Evolutionary conservation across 2,797 vertebrate species (phyloP).

Genomic region (Oceanodroma leucorhoa): DNA sequence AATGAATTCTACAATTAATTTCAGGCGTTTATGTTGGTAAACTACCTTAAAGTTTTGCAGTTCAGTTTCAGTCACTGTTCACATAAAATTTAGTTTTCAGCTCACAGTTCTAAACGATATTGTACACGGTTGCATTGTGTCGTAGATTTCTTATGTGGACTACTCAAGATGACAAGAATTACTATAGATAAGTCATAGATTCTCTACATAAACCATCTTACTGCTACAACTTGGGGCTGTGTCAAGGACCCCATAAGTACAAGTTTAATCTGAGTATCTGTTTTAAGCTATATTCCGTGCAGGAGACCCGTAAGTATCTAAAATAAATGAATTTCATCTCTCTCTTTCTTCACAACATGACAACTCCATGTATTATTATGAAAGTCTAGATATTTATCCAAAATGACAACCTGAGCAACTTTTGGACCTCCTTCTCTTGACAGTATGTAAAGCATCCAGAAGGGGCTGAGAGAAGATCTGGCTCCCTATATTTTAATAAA

Average conservation of each 20-base stretch:
- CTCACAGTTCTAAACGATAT: not conserved
- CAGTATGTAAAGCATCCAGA: not conserved
- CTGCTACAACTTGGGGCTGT: not conserved
- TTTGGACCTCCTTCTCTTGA: not conserved
- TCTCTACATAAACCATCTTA: not conserved
- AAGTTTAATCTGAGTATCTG: not conserved
- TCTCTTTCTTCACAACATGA: not conserved
- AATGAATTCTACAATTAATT: not conserved
- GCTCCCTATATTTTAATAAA: not conserved
- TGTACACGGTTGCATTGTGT: too few species aligned
- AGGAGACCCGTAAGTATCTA: not conserved
- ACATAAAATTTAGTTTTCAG: not conserved
- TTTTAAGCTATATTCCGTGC: not conserved
- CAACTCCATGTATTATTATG: not conserved
- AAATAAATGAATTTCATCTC: not conserved
- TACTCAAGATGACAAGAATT: not conserved
- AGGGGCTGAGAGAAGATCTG: not conserved
- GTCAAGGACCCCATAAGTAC: not conserved
- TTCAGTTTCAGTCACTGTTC: not conserved
- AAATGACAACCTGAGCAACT: not conserved
- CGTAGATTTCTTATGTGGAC: not conserved
- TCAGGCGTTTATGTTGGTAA: not conserved
- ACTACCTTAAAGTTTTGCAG: not conserved
- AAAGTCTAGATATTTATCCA: not conserved
- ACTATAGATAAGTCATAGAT: not conserved